A percentile compares a stretch with the other conserved stretches of the same genome.
These are phyloP conservation scores for Labrus mixtus DNA, from an alignment of 2,113 vertebrate genomes.

Conservation along the genomic window DNA sequence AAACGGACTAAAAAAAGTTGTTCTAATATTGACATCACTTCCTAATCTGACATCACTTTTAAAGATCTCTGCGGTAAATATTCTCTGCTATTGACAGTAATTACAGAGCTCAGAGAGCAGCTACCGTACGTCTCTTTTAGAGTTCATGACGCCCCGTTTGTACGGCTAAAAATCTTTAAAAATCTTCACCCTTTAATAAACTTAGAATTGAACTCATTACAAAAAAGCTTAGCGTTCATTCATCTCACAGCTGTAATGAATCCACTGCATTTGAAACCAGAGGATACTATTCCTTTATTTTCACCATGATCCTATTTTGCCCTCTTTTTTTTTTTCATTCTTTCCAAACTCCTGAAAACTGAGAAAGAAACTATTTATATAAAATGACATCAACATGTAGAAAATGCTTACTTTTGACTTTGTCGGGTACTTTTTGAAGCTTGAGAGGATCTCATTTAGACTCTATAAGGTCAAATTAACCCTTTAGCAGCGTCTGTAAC, in stretches of 20 bases:
- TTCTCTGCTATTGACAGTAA: constrained; percentile 35
- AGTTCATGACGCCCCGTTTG: constrained; percentile 23
- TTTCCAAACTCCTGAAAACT: neutral
- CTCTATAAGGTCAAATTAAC: neutral
- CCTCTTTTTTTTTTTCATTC: neutral
- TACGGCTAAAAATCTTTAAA: neutral
- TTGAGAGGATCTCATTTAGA: constrained; percentile 8
- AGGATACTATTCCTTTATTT: neutral
- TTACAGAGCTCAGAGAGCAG: constrained; percentile 45
- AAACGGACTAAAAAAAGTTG: constrained; percentile 33
- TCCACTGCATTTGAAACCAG: constrained; percentile 3
- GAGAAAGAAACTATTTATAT: neutral
- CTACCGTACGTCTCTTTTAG: constrained; percentile 4
- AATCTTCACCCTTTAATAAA: constrained; percentile 21
- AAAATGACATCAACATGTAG: constrained; percentile 47
- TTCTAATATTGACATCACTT: constrained; percentile 62
- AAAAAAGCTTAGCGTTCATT: constrained; percentile 24
- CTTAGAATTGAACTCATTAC: constrained; percentile 14
- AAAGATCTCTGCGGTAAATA: constrained; percentile 34
- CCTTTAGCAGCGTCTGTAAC: neutral
- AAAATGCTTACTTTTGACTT: constrained; percentile 2
- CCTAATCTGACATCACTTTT: constrained; percentile 67
- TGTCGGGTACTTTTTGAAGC: neutral
- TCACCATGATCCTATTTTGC: neutral
- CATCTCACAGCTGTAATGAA: neutral